phyloP scores from a whole-genome alignment of 2,888 invertebrate genomes.

The Plutella xylostella region DNA sequence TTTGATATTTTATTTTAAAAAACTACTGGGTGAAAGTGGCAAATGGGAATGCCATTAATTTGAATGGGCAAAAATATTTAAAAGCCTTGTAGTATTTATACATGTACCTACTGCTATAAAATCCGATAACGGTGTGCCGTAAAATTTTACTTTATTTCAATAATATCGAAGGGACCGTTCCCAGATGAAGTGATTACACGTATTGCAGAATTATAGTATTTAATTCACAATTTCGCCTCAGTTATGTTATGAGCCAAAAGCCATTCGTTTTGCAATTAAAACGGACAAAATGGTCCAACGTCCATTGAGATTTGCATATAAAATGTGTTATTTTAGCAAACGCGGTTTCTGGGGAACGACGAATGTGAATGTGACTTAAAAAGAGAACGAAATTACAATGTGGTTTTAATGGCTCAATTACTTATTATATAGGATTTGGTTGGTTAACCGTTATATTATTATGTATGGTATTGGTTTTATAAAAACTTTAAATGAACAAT shows the following conservation, averaged over 20 bases:
- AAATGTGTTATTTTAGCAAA: slow-evolving; percentile 49
- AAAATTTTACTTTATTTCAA: too few species aligned
- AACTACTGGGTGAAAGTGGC: too few species aligned
- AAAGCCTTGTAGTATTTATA: too few species aligned
- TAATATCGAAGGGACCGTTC: too few species aligned
- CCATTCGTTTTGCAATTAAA: slow-evolving; percentile 52
- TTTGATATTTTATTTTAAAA: too few species aligned
- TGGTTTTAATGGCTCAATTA: neutral
- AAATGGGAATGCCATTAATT: too few species aligned
- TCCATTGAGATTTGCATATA: slow-evolving; percentile 60
- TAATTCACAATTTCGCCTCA: slow-evolving; percentile 2
- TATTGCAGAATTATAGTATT: slow-evolving; percentile 6
- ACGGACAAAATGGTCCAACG: slow-evolving; percentile 36
- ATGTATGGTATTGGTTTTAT: too few species aligned
- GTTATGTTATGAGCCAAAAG: slow-evolving; percentile 33
- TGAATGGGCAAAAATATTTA: too few species aligned
- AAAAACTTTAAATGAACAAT: neutral
- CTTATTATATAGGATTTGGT: neutral
- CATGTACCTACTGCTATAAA: too few species aligned
- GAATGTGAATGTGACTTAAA: slow-evolving; percentile 21
- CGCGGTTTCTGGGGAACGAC: slow-evolving; percentile 29
- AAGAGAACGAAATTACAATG: neutral
- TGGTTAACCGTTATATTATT: neutral
- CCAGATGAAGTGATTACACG: too few species aligned
- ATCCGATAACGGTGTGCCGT: too few species aligned